Conservation (phyloP, 2,113 vertebrate genomes). For the Diadophis punctatus region DNA sequence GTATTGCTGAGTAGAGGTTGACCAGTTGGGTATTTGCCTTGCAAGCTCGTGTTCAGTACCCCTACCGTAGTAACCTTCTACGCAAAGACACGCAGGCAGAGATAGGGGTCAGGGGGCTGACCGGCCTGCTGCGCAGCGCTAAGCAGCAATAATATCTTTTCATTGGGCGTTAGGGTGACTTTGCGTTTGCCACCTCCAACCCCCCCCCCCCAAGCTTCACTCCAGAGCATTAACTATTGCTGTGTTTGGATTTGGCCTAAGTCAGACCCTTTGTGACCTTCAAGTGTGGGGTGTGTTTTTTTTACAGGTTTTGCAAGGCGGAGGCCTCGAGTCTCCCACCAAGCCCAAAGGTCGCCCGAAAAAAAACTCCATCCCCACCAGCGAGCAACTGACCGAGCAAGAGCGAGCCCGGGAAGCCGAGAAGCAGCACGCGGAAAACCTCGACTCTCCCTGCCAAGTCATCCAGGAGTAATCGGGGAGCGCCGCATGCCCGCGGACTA, state of each 20-base stretch:
- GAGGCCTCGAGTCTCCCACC: conserved; percentile 93
- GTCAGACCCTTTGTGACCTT: not conserved
- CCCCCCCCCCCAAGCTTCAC: not conserved
- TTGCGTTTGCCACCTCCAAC: not conserved
- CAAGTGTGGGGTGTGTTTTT: not conserved
- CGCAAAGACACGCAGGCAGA: not conserved
- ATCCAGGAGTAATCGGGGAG: conserved; percentile 78
- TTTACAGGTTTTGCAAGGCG: conserved; percentile 89
- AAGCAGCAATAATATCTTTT: not conserved
- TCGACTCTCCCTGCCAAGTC: conserved; percentile 72
- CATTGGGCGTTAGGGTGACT: not conserved
- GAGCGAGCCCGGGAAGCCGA: conserved; percentile 79
- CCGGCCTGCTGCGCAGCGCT: not conserved
- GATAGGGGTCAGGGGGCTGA: fast-evolving
- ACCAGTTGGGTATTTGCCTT: not conserved
- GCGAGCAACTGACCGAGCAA: conserved; percentile 93
- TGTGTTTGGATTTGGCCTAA: not conserved
- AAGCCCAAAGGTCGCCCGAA: conserved; percentile 97
- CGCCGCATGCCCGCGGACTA: not conserved
- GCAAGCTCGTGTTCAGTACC: not conserved
- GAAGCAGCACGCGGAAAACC: conserved; percentile 70
- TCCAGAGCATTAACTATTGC: not conserved
- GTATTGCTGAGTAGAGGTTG: not conserved
- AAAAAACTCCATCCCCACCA: conserved; percentile 96
- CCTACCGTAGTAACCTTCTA: not conserved